Evolutionary conservation across 2,113 vertebrate species (phyloP), one percentile per base, ranked within the genome.

Genomic region (Lophura nycthemera): DNA sequence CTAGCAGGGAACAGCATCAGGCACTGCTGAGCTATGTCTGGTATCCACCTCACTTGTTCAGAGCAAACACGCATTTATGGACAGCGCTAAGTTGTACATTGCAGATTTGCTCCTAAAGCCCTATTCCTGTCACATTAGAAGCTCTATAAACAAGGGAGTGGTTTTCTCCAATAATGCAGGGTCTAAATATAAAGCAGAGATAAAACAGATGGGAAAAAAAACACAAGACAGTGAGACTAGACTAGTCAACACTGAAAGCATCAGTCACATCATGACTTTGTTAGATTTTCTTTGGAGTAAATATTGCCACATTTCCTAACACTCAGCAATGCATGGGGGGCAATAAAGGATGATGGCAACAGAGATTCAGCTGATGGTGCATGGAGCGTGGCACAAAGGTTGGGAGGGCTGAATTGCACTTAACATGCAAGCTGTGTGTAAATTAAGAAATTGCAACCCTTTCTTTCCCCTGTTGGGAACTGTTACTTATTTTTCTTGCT

Each of bases 231-330:
- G 79, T 67, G 83, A 95, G 87, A 89, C 91, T 89, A 5, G 29
- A 42, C 69, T 43, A 81, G 72, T 83, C 48, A 57, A 74, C 18
- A 8, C 72, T 75, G 66, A 90, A 92, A 88, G 83, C 82, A 93
- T 85, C 85, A 91, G 79, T 72, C 79, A 86, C 74, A 83, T 84
- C 82, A 21, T 25, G 29, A 64, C 57, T 95, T 63, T 11, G 42
- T 67, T 93, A 47, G 60, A 38, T 92, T 86, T 89, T 81, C 69
- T 83, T 88, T 69, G 79, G 83, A 94, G 83, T 95, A 96, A 95
- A 86, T 77, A 77, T 36, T 91, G 71, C 76, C 61, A 47, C 6
- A 1, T 86, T 82, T 30, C 59, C 36, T 72, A 74, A 30, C 5
- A 7, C n/a, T 73, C 60, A 57, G 69, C 61, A 43, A 1, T 56